Percentiles rank a stretch among this genome's conserved stretches.
Evolutionary conservation across 2,888 invertebrate genomes (phyloP).

Genomic region (Bruchidius siliquastri): DNA sequence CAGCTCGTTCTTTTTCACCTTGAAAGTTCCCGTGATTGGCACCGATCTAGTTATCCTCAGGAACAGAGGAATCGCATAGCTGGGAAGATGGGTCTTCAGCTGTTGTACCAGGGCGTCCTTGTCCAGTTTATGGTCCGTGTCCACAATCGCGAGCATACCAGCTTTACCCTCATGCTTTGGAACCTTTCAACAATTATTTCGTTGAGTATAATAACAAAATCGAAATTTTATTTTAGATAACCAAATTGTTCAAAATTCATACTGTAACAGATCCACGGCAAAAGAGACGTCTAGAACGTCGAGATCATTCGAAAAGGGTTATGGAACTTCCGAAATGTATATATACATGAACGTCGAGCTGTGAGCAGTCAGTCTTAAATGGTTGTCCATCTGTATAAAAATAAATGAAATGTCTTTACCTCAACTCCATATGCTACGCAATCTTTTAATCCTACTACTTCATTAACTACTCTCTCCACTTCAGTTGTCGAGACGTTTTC

Average conservation of each 20-base stretch:
- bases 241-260: too few species aligned
- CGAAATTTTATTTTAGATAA: too few species aligned
- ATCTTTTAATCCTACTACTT: slow-evolving; percentile 62
- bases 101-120: slow-evolving; percentile 58
- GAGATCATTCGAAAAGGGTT: too few species aligned
- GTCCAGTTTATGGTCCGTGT: slow-evolving; percentile 58
- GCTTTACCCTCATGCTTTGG: slow-evolving; percentile 80
- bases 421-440: slow-evolving; percentile 92
- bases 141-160: slow-evolving; percentile 89
- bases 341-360: too few species aligned
- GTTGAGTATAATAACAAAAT: too few species aligned
- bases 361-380: too few species aligned
- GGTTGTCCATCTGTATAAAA: background rate
- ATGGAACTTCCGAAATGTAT: too few species aligned
- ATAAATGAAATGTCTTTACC: slow-evolving; percentile 53
- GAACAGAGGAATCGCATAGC: slow-evolving; percentile 87
- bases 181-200: slow-evolving; percentile 54
- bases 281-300: too few species aligned
- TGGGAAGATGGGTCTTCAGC: slow-evolving; percentile 67
- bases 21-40: slow-evolving; percentile 86
- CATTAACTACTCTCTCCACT: slow-evolving; percentile 85
- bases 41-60: slow-evolving; percentile 72
- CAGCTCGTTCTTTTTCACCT: slow-evolving; percentile 84
- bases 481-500: slow-evolving; percentile 97
- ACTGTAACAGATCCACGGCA: too few species aligned